Base-by-base conservation (phyloP, 2,888 invertebrate species). In the Caprella mutica region DNA sequence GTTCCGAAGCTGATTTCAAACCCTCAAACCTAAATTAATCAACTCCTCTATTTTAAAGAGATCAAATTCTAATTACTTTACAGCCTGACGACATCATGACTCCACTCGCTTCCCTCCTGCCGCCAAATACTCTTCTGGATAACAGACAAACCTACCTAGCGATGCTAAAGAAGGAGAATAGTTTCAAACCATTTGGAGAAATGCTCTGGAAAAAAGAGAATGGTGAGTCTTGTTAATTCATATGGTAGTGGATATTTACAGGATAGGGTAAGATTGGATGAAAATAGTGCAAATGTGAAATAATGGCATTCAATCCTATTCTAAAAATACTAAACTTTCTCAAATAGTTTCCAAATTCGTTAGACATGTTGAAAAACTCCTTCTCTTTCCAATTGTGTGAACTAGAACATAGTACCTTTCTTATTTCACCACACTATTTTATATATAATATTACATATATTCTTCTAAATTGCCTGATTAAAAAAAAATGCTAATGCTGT, bases 1-100 rank as follows among this genome's bases (percentile, higher is more conserved):
- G n/a, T n/a, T n/a, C n/a, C n/a, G n/a, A n/a, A n/a, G n/a, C n/a
- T n/a, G n/a, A n/a, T n/a, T n/a, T n/a, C n/a, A n/a, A n/a, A n/a
- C n/a, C n/a, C n/a, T n/a, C n/a, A n/a, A n/a, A n/a, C n/a, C n/a
- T n/a, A n/a, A n/a, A n/a, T n/a, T n/a, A n/a, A n/a, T n/a, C n/a
- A n/a, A n/a, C n/a, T n/a, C n/a, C n/a, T n/a, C n/a, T n/a, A n/a
- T n/a, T n/a, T n/a, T n/a, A n/a, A 72, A 67, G 75, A 75, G 67
- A 66, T 68, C 65, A 26, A 17, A 14, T n/a, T 30, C 8, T 35
- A 21, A 33, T 23, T 27, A 27, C 17, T 27, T 30, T 23, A 24
- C 55, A 82, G 76, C 77, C 89, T 1, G 90, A 91, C 73, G 81
- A 89, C 72, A 78, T 90, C 9, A 76, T 83, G 55, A 78, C 79